Conservation (phyloP, 2,888 invertebrate genomes). For the Nomada ferruginata region DNA sequence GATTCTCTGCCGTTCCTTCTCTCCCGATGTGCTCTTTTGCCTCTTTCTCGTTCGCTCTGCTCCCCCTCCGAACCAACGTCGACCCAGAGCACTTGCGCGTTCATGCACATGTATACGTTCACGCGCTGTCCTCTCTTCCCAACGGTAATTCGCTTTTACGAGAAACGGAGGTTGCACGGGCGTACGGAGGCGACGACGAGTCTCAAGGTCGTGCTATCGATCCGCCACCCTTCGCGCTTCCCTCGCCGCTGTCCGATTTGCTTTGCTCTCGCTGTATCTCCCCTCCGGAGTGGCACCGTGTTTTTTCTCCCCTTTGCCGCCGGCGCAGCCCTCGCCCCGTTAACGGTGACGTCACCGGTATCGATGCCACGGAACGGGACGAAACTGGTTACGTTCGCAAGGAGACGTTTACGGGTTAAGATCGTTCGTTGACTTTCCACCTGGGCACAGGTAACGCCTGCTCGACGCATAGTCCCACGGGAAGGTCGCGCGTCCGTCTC, state of each 20-base stretch:
- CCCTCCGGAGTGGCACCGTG: background rate
- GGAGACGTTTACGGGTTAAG: conserved; percentile 52
- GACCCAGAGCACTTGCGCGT: conserved; percentile 55
- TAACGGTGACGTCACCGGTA: conserved; percentile 34
- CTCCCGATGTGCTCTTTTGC: background rate
- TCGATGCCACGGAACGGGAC: conserved; percentile 47
- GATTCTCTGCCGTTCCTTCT: conserved; percentile 2
- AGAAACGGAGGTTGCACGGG: conserved; percentile 66
- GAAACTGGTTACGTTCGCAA: conserved; percentile 52
- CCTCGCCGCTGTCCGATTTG: conserved; percentile 41
- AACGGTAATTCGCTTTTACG: conserved; percentile 66
- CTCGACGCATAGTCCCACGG: conserved; percentile 12
- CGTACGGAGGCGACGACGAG: conserved; percentile 68
- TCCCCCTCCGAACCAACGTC: conserved; percentile 5
- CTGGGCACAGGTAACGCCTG: conserved; percentile 13
- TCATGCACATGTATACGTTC: conserved; percentile 39
- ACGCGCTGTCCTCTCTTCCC: conserved; percentile 54
- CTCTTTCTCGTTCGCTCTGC: conserved; percentile 7
- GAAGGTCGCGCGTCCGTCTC: conserved; percentile 31
- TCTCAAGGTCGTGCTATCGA: conserved; percentile 74
- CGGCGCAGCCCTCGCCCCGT: conserved; percentile 9
- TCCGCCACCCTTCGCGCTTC: conserved; percentile 57
- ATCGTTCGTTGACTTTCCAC: conserved; percentile 51
- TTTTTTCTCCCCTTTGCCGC: background rate
- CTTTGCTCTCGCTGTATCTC: conserved; percentile 25